phyloP scores from a whole-genome alignment of 2,113 vertebrate genomes.

The Ceuthmochares aereus region DNA sequence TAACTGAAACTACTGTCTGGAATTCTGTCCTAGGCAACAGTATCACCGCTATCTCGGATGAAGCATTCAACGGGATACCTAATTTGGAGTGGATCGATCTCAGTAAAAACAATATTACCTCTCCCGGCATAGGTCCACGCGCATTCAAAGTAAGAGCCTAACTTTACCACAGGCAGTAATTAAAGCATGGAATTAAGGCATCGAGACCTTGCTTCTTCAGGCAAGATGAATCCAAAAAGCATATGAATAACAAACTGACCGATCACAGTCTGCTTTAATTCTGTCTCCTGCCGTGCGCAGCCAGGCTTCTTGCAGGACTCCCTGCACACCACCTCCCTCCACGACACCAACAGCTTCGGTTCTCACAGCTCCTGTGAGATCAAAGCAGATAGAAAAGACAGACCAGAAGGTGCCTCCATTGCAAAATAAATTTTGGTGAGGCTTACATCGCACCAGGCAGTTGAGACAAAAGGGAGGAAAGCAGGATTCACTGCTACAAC shows the following conservation, averaged over 20 bases:
- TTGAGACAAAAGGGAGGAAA: background rate
- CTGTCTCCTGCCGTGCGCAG: background rate
- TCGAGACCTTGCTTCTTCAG: background rate
- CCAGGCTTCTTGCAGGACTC: background rate
- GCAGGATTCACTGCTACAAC: background rate
- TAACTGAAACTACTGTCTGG: background rate
- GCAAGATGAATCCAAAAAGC: background rate
- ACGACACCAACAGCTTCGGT: background rate
- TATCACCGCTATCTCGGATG: constrained; percentile 87
- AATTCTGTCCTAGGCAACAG: constrained; percentile 82
- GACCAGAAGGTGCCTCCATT: background rate
- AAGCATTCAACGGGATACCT: constrained; percentile 91
- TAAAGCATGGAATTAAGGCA: background rate
- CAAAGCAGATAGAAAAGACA: background rate
- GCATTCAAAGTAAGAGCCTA: constrained; percentile 87
- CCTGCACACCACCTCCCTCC: background rate
- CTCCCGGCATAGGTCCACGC: constrained; percentile 78
- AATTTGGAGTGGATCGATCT: constrained; percentile 96
- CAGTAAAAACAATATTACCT: constrained; percentile 90
- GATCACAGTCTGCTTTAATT: background rate
- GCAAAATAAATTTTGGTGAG: background rate
- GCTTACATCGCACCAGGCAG: background rate
- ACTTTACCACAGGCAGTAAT: background rate
- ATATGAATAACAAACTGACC: background rate
- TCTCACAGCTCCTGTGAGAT: background rate